Percentiles rank a stretch among this genome's conserved stretches.
Evolutionary conservation across 2,797 vertebrate genomes (phyloP).

Genomic region (Girardinus metallicus): DNA sequence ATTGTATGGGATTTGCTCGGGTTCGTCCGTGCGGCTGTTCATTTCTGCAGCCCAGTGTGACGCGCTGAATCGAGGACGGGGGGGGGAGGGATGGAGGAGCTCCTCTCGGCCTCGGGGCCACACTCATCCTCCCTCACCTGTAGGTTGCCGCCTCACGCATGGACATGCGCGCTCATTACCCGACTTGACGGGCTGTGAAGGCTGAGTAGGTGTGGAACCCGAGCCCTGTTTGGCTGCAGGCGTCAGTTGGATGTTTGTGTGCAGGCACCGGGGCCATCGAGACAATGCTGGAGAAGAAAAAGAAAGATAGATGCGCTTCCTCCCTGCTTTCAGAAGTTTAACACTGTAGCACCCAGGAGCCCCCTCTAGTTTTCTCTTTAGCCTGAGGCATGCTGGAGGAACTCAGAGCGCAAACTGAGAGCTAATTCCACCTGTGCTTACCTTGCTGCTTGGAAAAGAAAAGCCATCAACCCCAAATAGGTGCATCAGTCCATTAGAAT

Average conservation of each 20-base stretch:
- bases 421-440: slow-evolving; percentile 63
- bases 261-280: slow-evolving; percentile 63
- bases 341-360: slow-evolving; percentile 70
- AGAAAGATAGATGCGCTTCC: slow-evolving; percentile 68
- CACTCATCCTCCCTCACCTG: slow-evolving; percentile 65
- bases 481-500: background rate
- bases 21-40: slow-evolving; percentile 66
- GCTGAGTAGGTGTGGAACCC: slow-evolving; percentile 59
- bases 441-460: slow-evolving; percentile 31
- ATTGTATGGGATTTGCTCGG: slow-evolving; percentile 72
- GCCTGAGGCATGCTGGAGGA: slow-evolving; percentile 74
- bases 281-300: slow-evolving; percentile 60
- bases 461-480: slow-evolving; percentile 40
- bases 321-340: slow-evolving; percentile 73
- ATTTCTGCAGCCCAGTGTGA: slow-evolving; percentile 69
- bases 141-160: slow-evolving; percentile 19
- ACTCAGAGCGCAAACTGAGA: slow-evolving; percentile 60
- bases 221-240: slow-evolving; percentile 71
- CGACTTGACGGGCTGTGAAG: slow-evolving; percentile 51
- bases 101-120: slow-evolving; percentile 61
- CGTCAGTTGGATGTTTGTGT: slow-evolving; percentile 56
- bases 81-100: slow-evolving; percentile 24
- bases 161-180: slow-evolving; percentile 59
- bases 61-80: slow-evolving; percentile 43
- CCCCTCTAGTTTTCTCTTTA: slow-evolving; percentile 62